Evolutionary conservation across 2,797 vertebrate species (phyloP), one percentile per base, ranked within the genome.

Genomic region (Chaetophractus vellerosus): DNA sequence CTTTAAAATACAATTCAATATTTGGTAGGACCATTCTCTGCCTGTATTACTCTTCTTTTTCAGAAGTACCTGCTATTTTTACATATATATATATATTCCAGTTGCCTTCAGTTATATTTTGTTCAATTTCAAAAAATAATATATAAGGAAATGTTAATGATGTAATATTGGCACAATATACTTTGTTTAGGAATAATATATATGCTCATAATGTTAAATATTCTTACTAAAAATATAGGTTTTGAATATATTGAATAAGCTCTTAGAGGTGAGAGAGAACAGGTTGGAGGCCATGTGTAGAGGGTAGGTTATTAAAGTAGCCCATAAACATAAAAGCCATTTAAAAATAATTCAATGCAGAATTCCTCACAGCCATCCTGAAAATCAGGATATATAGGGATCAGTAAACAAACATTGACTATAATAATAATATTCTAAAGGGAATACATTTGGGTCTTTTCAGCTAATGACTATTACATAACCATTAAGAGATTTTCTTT

Each of bases 401-500:
- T 91, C 79, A 74, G 21, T 76, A 83, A 87, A 71, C 14, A 78
- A 66, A 21, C 31, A 55, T 14, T 90, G 7, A 79, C 15, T 72
- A 41, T 57, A 50, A 78, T 26, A 68, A 63, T 16, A 72, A 68
- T 33, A 48, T 33, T 19, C 63, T 52, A 87, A 52, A 92, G 24
- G 72, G 21, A 91, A 93, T 72, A 57, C 59, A 41, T n/a, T 28
- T 80, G 52, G 28, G 12, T 41, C 63, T 84, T 50, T 87, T 81
- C 41, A 41, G 21, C 84, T 88, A 89, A 84, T 90, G 66, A 79
- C 2, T 69, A 31, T 18, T 19, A 14, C 12, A 63, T 48, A 9
- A 16, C n/a, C 12, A 69, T 64, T 57, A 80, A 38, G 85, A 18
- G 50, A 2, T 1, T 4, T 61, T 63, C 31, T 28, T 93, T 71